Conservation (phyloP, 2,113 vertebrate species). For the Mobula birostris region DNA sequence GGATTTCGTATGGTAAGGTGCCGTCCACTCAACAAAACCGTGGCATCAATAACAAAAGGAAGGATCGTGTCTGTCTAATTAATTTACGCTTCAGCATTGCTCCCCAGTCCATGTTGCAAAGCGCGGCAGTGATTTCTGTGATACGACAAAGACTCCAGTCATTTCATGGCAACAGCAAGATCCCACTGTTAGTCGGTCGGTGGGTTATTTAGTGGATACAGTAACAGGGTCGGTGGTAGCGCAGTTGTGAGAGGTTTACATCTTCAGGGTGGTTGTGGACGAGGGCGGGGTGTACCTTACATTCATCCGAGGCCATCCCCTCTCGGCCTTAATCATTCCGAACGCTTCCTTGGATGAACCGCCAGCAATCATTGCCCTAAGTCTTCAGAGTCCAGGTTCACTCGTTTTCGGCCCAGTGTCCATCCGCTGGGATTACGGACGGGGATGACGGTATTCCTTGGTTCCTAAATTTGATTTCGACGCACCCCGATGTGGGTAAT, state of each 20-base stretch:
- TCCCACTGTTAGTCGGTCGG: background rate
- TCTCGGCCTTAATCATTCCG: too few species aligned
- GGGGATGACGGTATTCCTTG: background rate
- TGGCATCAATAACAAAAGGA: background rate
- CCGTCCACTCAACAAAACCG: too few species aligned
- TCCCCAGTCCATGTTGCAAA: background rate
- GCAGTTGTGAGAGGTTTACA: too few species aligned
- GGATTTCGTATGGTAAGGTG: conserved; percentile 44
- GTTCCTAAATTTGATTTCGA: background rate
- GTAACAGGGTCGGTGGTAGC: too few species aligned
- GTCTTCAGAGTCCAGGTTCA: background rate
- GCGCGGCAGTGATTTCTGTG: background rate
- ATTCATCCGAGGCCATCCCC: too few species aligned
- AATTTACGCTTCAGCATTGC: background rate
- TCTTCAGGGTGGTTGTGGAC: too few species aligned
- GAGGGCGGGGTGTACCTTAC: too few species aligned
- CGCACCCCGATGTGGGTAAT: background rate
- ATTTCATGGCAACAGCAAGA: background rate
- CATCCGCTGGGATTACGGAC: background rate
- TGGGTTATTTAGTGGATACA: too few species aligned
- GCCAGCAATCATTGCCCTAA: background rate
- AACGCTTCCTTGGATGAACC: background rate
- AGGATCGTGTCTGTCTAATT: conserved; percentile 32
- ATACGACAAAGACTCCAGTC: background rate
- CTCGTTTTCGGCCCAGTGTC: background rate